Evolutionary conservation across 2,113 vertebrate genomes (phyloP).

Genomic region (Coptodon rendalli): DNA sequence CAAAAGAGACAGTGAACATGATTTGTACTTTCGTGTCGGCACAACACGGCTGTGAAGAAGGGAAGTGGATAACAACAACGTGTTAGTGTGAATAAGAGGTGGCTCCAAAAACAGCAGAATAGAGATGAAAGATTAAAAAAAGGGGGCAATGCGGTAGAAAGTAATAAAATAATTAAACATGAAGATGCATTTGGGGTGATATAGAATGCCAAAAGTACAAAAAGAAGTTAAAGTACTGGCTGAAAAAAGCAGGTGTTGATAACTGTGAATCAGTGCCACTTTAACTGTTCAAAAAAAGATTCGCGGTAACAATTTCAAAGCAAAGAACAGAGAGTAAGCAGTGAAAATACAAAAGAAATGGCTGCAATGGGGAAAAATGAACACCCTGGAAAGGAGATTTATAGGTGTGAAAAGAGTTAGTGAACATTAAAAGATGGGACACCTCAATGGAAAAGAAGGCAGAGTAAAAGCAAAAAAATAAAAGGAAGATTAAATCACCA

Average conservation of each 20-base stretch:
- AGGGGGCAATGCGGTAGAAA: not conserved
- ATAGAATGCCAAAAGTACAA: not conserved
- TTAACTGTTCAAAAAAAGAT: conserved; percentile 6
- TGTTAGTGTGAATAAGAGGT: not conserved
- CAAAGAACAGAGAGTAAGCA: not conserved
- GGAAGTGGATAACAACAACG: not conserved
- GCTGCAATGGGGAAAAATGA: not conserved
- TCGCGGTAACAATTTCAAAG: conserved; percentile 12
- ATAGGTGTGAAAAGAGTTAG: not conserved
- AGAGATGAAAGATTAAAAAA: not conserved
- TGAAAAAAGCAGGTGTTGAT: conserved; percentile 45
- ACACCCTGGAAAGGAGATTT: not conserved
- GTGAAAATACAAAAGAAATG: not conserved
- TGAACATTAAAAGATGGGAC: not conserved
- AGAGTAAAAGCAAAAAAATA: not conserved
- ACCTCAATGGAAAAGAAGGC: not conserved
- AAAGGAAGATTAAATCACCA: not conserved
- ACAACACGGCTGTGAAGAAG: not conserved
- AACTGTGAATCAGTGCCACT: conserved; percentile 29
- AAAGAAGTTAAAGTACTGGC: not conserved
- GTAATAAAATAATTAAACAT: not conserved
- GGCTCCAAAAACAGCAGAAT: not conserved
- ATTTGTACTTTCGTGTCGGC: not conserved
- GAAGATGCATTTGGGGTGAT: not conserved
- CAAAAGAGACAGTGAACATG: not conserved